Evolutionary conservation across 2,888 invertebrate genomes (phyloP).

Genomic region (Nowickia ferox): DNA sequence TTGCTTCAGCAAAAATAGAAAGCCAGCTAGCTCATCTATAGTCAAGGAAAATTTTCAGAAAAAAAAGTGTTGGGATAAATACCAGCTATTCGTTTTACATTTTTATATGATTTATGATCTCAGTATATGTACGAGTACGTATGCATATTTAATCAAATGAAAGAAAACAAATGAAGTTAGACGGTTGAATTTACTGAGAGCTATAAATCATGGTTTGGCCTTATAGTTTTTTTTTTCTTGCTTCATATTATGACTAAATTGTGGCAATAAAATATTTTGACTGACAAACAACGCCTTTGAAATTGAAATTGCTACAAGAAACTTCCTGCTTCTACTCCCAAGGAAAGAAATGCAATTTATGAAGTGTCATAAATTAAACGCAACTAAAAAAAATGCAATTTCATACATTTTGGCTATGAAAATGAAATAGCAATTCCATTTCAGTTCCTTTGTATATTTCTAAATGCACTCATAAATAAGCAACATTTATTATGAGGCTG

Average conservation of each 20-base stretch:
- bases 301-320: constrained; percentile 23
- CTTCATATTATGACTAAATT: constrained; percentile 39
- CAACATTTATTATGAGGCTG: constrained; percentile 5
- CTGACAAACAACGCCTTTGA: constrained; percentile 57
- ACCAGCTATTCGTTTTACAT: constrained; percentile 54
- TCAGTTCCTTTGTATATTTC: constrained; percentile 10
- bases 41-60: not conserved
- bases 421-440: not conserved
- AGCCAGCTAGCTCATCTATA: not conserved
- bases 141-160: constrained; percentile 1
- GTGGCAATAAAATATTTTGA: constrained; percentile 58
- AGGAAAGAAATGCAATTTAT: constrained; percentile 5
- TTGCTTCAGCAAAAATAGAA: constrained; percentile 6
- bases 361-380: constrained; percentile 9
- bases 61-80: constrained; percentile 52
- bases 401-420: constrained; percentile 4
- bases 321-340: constrained; percentile 33
- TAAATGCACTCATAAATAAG: not conserved
- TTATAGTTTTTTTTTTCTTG: constrained; percentile 2
- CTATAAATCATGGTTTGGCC: constrained; percentile 50
- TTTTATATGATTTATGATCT: constrained; percentile 59
- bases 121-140: constrained; percentile 7
- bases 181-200: constrained; percentile 29
- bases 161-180: constrained; percentile 35
- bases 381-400: constrained; percentile 14